phyloP scores from a whole-genome alignment of 2,113 vertebrate genomes.

The Petrocephalus microphthalmus region DNA sequence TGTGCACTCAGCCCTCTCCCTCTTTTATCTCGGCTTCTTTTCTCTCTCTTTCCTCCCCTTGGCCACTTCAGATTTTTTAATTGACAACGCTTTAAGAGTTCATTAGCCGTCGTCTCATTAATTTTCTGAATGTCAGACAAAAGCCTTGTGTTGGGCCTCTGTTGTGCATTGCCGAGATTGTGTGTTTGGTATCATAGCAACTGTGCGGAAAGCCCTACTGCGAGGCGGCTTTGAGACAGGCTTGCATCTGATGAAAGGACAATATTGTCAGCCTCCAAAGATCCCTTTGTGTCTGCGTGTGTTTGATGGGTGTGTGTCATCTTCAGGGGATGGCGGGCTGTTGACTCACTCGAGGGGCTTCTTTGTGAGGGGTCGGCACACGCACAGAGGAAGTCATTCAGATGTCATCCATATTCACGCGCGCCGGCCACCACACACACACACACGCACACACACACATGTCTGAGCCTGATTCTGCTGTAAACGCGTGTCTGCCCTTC shows the following conservation, averaged over 20 bases:
- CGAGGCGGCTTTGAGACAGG: constrained; percentile 42
- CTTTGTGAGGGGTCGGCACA: background rate
- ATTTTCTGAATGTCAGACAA: constrained; percentile 33
- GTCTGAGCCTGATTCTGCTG: background rate
- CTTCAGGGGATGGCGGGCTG: background rate
- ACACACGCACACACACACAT: background rate
- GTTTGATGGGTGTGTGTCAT: constrained; percentile 26
- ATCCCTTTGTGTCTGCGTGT: constrained; percentile 40
- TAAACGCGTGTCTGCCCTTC: background rate
- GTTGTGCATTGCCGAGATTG: constrained; percentile 41
- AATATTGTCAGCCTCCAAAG: constrained; percentile 57
- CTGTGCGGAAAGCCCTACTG: constrained; percentile 35
- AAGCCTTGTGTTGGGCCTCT: constrained; percentile 32
- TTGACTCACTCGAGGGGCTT: constrained; percentile 13
- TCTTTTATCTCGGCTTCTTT: background rate
- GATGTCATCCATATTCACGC: background rate
- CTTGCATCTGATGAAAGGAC: constrained; percentile 51
- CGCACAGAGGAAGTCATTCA: constrained; percentile 17
- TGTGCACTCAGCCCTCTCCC: background rate
- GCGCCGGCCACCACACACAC: background rate
- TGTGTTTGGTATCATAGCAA: constrained; percentile 54
- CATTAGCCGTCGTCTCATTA: constrained; percentile 36
- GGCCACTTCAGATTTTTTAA: constrained; percentile 29
- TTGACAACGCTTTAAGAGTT: constrained; percentile 26
- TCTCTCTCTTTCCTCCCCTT: constrained; percentile 9